phyloP scores from a whole-genome alignment of 2,113 vertebrate genomes.

The Drymodes brunneopygia region DNA sequence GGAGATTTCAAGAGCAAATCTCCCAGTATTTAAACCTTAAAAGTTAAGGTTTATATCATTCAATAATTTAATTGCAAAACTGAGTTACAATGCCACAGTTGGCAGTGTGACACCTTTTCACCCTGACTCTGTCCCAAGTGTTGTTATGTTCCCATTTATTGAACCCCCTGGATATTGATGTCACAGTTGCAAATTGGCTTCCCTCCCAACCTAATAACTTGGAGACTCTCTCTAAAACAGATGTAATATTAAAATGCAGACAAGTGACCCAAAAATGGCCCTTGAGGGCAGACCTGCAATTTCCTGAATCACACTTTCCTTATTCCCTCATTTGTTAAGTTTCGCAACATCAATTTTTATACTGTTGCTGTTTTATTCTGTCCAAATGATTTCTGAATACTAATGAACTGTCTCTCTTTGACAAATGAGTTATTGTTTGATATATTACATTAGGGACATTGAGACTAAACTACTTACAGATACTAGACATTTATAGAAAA shows the following conservation, averaged over 20 bases:
- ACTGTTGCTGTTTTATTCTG: conserved; percentile 69
- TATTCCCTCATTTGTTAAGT: conserved; percentile 76
- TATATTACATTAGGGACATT: conserved; percentile 71
- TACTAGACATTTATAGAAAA: conserved; percentile 71
- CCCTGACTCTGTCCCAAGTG: conserved; percentile 13
- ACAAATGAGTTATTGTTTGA: conserved; percentile 80
- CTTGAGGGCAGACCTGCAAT: conserved; percentile 68
- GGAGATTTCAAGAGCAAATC: not conserved
- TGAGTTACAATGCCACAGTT: not conserved
- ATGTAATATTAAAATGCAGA: conserved; percentile 76
- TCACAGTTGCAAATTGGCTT: conserved; percentile 69
- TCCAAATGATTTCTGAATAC: conserved; percentile 70
- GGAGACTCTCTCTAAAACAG: conserved; percentile 67
- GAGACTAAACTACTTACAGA: conserved; percentile 71
- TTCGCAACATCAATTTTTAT: conserved; percentile 76
- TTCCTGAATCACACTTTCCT: conserved; percentile 68
- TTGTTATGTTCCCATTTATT: conserved; percentile 63
- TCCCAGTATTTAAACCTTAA: not conserved
- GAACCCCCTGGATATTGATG: conserved; percentile 64
- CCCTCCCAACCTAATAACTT: conserved; percentile 64
- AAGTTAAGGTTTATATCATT: not conserved
- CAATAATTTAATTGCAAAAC: conserved; percentile 25
- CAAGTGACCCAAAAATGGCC: conserved; percentile 74
- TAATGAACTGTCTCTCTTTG: conserved; percentile 73
- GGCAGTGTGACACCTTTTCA: not conserved